Base-by-base conservation (phyloP, 2,888 invertebrate species). In the Brachycybe producta region DNA sequence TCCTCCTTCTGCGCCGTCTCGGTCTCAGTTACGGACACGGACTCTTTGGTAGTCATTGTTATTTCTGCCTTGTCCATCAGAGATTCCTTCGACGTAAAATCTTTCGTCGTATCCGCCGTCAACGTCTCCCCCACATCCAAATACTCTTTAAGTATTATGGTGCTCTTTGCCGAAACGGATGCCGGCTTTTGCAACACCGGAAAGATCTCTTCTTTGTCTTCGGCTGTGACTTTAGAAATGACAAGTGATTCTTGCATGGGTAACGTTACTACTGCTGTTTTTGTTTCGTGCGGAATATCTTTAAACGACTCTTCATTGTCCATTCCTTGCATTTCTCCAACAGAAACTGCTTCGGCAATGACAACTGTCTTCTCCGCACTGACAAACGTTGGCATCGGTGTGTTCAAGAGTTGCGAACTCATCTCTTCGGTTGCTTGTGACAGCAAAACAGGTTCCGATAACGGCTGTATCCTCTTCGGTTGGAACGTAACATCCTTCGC, bases 21-120 rank as follows among this genome's bases (percentile, higher is more conserved):
- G 0, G 75, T 76, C 65, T 82, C 75, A 46, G 69, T 73, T 3
- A 84, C 64, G 55, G 75, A 71, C 45, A 84, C 56, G 49, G 81
- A 71, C 57, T 75, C 71, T 58, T 79, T 75, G 1, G 78, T 72
- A 56, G 75, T 72, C 51, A 76, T n/a, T 8, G 34, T 32, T 11
- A 47, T 21, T 2, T 30, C 35, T 5, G 53, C 53, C 11, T 40
- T 36, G 24, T 51, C 47, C 13, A 21, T 34, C 11, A 17, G n/a
- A 27, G 47, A 28, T 30, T 35, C 21, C 5, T 5, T 17, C 1
- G 23, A 35, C 5, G 24, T 15, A 11, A 51, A n/a, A 5, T 40
- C 35, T 17, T 30, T 30, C 3, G 51, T 38, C 7, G 30, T 28
- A 13, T 34, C 30, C 19, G 26, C 43, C 8, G 32, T n/a, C 21